These are phyloP conservation scores for Ceyx margarethae DNA, from an alignment of 2,113 vertebrate species.

Conservation along the genomic window DNA sequence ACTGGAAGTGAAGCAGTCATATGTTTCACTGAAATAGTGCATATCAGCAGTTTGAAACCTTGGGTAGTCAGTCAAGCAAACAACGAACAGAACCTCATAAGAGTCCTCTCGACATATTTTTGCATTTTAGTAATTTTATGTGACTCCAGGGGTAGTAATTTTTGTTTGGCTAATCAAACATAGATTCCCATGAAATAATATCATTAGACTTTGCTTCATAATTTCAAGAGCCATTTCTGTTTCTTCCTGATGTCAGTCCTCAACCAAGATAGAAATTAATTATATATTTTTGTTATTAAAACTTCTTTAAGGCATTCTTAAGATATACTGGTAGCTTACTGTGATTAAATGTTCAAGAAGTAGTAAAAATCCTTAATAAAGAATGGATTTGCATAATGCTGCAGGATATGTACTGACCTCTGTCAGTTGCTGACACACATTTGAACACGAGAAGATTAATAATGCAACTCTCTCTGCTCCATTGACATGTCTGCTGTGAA, in stretches of 20 bases:
- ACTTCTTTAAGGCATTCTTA: not conserved
- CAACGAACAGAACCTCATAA: not conserved
- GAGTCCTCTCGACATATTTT: not conserved
- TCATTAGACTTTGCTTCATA: not conserved
- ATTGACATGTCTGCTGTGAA: not conserved
- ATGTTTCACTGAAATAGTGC: not conserved
- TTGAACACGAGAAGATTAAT: constrained; percentile 4
- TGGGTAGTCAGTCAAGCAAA: not conserved
- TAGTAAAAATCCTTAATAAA: not conserved
- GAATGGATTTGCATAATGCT: not conserved
- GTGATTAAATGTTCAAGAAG: not conserved
- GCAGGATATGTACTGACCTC: not conserved
- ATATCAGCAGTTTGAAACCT: not conserved
- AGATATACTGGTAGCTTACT: not conserved
- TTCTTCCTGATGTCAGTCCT: not conserved
- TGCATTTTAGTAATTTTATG: not conserved
- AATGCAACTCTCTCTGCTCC: not conserved
- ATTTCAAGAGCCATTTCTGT: not conserved
- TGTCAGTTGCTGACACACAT: not conserved
- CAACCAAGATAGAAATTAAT: not conserved
- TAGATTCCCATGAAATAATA: not conserved
- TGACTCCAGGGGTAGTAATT: not conserved
- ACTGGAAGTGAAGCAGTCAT: not conserved
- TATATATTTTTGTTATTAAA: not conserved
- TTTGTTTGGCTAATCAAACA: not conserved